Conservation (phyloP, 2,797 vertebrate species). For the Muscicapa comitata region DNA sequence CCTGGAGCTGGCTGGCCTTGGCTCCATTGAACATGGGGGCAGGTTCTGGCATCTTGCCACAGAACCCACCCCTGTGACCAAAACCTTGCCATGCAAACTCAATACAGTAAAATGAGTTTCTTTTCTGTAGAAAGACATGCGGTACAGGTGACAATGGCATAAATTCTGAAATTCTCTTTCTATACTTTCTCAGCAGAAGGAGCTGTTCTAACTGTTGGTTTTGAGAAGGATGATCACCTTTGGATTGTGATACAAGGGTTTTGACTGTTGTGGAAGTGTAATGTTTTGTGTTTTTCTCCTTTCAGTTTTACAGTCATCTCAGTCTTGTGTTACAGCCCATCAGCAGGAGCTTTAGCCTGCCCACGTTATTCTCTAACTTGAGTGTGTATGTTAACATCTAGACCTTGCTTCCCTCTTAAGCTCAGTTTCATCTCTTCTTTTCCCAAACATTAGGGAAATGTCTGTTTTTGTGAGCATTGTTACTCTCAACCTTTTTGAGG, state of each 20-base stretch:
- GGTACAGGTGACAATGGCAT: fast-evolving
- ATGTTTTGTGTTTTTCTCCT: neutral
- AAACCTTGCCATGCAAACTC: neutral
- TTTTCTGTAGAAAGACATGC: neutral
- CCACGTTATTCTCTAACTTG: fast-evolving
- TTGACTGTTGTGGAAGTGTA: neutral
- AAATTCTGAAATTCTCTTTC: neutral
- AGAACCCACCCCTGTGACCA: too few species aligned
- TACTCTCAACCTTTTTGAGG: neutral
- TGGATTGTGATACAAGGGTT: neutral
- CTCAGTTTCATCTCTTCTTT: neutral
- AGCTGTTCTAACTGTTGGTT: neutral
- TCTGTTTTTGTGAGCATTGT: neutral
- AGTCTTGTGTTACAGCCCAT: neutral
- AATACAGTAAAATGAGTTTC: fast-evolving
- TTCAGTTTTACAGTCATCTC: neutral
- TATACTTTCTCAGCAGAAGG: neutral
- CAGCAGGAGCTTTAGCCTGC: neutral
- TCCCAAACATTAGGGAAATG: neutral
- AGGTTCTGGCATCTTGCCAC: neutral
- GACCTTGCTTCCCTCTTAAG: neutral
- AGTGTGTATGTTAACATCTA: neutral
- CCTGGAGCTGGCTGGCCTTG: neutral
- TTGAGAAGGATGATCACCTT: neutral
- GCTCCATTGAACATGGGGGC: neutral